Evolutionary conservation across 2,113 vertebrate genomes (phyloP), one percentile per base, ranked within the genome.

Genomic region (Petrocephalus zakoni): DNA sequence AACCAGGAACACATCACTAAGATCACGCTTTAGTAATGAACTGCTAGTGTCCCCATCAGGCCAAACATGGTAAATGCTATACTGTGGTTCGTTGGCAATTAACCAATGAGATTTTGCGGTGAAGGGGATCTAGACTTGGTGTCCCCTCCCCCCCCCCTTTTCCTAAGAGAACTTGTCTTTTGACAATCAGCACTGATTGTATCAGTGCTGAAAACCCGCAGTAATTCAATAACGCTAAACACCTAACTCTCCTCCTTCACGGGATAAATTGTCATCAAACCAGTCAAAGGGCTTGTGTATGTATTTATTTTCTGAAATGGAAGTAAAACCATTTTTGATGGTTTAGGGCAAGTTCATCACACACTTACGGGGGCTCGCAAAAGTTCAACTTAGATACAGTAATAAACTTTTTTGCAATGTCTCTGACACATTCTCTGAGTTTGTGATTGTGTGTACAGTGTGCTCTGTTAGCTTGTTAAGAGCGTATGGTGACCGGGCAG

Each of bases 271-370:
- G 42, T 78, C 68, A 68, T 78, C 47, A 52, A 75, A 72, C 37
- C 34, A 51, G 53, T 34, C 29, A 47, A 34, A 75, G 21, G n/a
- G 87, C 64, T 72, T 87, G 29, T 42, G 49, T 88, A 34, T 75
- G 53, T 78, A 78, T 72, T 75, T 49, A 42, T 88, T 88, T 88
- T 88, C 25, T 88, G 37, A 58, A 88, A 88, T 81, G 19, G 72
- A 88, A 55, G 34, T 21, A 53, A n/a, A 17, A 55, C 51, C 10
- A 25, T 29, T 56, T 10, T 82, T 81, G 52, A 56, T 88, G 61
- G 29, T 88, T 53, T 13, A 22, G 61, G 61, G 53, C 19, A 75
- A 75, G 47, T 87, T 22, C 21, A 47, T 53, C 52, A 22, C 87
- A 78, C 51, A 25, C 21, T 19, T 42, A 55, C 78, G 81, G 13